These are phyloP conservation scores for Atherinomorus stipes DNA, from an alignment of 2,113 vertebrate genomes.

Conservation along the genomic window DNA sequence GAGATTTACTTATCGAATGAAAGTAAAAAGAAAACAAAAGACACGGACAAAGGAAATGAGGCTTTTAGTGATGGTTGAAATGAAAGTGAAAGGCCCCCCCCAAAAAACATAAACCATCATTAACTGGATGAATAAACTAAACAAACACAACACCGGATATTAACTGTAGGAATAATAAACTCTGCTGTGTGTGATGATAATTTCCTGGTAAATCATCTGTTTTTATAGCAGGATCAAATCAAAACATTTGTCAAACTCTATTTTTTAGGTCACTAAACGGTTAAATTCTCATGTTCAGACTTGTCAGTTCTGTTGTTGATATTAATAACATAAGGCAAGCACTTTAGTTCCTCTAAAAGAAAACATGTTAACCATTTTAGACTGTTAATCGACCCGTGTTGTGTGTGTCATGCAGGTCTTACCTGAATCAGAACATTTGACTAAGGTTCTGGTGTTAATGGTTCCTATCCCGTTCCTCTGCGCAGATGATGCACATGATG, in stretches of 20 bases:
- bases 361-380: neutral
- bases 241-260: neutral
- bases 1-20: neutral
- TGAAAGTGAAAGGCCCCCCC: slow-evolving; percentile 1
- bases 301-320: slow-evolving; percentile 5
- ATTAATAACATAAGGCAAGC: neutral
- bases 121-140: neutral
- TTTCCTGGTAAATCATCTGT: neutral
- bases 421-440: slow-evolving; percentile 52
- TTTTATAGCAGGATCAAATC: neutral
- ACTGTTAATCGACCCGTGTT: too few relatives aligned
- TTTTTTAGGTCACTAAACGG: neutral
- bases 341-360: neutral
- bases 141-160: slow-evolving; percentile 7
- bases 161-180: slow-evolving; percentile 24
- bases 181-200: rapidly evolving
- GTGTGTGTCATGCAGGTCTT: slow-evolving; percentile 37
- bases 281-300: slow-evolving; percentile 16
- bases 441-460: neutral
- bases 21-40: rapidly evolving
- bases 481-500: slow-evolving; percentile 5
- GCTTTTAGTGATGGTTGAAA: neutral
- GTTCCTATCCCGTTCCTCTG: slow-evolving; percentile 1
- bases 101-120: slow-evolving; percentile 9
- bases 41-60: neutral